Evolutionary conservation across 2,797 vertebrate genomes (phyloP).

Genomic region (Rhinoraja longicauda): DNA sequence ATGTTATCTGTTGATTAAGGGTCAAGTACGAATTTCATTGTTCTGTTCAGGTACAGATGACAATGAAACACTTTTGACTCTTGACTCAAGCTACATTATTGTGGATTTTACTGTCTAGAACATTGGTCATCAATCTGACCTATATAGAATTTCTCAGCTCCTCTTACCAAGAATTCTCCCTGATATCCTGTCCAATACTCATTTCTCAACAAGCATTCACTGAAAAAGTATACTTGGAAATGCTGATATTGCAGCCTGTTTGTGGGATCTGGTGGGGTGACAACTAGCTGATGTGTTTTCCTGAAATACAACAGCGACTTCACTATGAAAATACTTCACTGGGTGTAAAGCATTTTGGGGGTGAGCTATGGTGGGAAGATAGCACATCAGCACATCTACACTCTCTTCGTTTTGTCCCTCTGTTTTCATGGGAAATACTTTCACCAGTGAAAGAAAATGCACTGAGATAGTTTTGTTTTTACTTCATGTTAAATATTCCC

Average conservation of each 20-base stretch:
- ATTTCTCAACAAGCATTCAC: neutral
- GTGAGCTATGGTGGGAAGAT: neutral
- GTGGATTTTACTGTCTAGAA: neutral
- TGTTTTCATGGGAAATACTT: neutral
- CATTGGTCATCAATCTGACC: neutral
- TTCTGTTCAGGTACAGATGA: too few relatives aligned
- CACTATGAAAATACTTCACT: neutral
- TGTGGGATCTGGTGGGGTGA: neutral
- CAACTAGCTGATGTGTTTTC: neutral
- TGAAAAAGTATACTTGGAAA: neutral
- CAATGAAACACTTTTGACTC: too few relatives aligned
- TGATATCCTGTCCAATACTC: neutral
- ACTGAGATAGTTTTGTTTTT: neutral
- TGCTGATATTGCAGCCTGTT: neutral
- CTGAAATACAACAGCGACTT: neutral
- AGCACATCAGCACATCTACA: neutral
- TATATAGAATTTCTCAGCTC: too few relatives aligned
- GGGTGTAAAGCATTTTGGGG: neutral
- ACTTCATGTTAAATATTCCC: neutral
- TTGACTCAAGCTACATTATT: too few relatives aligned
- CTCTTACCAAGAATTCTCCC: neutral
- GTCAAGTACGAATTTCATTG: too few relatives aligned
- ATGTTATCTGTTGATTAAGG: too few relatives aligned
- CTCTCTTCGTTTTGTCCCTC: slow-evolving; percentile 42
- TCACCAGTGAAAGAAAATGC: neutral